Percentiles rank a stretch among this genome's conserved stretches.
Conservation (phyloP, 2,113 vertebrate genomes). For the Oncorhynchus gorbuscha region DNA sequence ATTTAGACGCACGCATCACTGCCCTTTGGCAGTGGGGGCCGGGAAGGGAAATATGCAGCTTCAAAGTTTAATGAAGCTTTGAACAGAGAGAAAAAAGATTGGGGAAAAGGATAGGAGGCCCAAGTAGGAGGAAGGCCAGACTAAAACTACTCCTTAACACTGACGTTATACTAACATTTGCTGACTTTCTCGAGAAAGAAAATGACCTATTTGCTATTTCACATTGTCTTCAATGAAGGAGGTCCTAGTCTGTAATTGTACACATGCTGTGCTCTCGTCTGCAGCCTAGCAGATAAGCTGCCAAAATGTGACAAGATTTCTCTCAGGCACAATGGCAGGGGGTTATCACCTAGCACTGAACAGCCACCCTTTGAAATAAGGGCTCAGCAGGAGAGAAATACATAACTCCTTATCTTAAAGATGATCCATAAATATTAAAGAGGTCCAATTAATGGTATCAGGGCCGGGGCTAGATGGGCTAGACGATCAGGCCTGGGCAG, state of each 20-base stretch:
- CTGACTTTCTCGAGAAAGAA: neutral
- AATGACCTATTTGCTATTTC: neutral
- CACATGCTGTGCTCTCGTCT: neutral
- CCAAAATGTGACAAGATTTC: neutral
- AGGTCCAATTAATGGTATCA: constrained; percentile 9
- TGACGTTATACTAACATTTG: neutral
- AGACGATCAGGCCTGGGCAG: constrained; percentile 5
- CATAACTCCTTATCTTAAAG: neutral
- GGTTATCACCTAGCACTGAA: constrained; percentile 4
- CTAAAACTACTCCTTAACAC: neutral
- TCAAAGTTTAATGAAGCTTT: constrained; percentile 4
- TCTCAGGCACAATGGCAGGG: neutral
- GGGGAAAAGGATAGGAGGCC: neutral
- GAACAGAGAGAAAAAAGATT: neutral
- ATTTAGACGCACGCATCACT: neutral
- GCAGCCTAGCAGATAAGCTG: neutral
- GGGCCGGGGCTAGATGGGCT: no score
- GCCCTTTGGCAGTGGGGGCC: neutral
- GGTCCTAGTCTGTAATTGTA: neutral
- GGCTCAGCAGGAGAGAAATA: neutral
- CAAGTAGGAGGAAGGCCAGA: neutral
- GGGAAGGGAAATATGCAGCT: neutral
- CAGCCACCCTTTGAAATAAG: constrained; percentile 3
- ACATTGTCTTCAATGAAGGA: neutral
- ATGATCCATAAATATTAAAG: constrained; percentile 25